Percentiles rank a stretch among this genome's conserved stretches.
Conservation (phyloP, 2,797 vertebrate genomes). For the Sebastes iracundus region DNA sequence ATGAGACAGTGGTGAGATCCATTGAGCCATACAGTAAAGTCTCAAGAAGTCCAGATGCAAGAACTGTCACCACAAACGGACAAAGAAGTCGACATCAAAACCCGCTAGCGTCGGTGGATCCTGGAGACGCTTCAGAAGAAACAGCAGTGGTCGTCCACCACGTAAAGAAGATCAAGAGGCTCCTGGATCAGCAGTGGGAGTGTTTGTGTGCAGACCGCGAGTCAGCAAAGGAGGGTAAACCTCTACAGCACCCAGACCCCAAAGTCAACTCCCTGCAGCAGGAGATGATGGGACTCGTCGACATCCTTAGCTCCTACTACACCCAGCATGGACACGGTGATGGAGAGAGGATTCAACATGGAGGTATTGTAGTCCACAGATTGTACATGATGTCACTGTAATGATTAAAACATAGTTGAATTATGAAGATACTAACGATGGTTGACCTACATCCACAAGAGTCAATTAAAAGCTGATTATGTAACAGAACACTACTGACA, state of each 20-base stretch:
- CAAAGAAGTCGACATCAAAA: constrained; percentile 23
- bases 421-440: neutral
- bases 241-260: constrained; percentile 85
- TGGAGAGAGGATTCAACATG: constrained; percentile 22
- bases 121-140: constrained; percentile 3
- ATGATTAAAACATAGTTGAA: neutral
- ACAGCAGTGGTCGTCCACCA: constrained; percentile 82
- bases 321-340: constrained; percentile 67
- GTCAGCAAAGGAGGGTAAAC: constrained; percentile 74
- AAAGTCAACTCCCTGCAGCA: constrained; percentile 91
- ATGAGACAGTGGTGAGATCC: constrained; percentile 39
- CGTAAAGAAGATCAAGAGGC: constrained; percentile 89
- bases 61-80: constrained; percentile 14
- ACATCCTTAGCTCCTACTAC: constrained; percentile 87
- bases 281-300: constrained; percentile 89
- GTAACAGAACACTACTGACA: neutral
- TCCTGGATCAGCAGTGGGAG: constrained; percentile 93
- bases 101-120: neutral
- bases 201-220: constrained; percentile 86
- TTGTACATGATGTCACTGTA: neutral
- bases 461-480: neutral
- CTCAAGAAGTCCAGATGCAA: neutral
- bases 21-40: neutral
- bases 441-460: neutral
- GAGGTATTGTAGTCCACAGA: constrained; percentile 49